These are phyloP conservation scores for Drosophila prolongata DNA, from an alignment of 2,888 invertebrate species.

Conservation along the genomic window DNA sequence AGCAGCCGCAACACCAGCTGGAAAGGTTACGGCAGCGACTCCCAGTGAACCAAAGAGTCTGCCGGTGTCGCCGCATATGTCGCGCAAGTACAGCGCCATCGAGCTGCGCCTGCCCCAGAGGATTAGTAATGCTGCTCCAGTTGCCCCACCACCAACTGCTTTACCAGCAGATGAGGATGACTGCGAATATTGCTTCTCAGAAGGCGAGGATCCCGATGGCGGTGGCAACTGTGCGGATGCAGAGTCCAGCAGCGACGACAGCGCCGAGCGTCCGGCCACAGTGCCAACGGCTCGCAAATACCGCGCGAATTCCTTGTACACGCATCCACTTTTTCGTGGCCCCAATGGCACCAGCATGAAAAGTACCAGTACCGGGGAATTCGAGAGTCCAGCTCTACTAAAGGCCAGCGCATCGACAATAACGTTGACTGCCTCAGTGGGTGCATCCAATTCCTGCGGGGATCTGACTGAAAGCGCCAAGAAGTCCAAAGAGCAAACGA, in stretches of 20 bases:
- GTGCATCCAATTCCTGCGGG: slow-evolving; percentile 66
- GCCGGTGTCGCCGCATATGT: slow-evolving; percentile 85
- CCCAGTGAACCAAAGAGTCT: slow-evolving; percentile 85
- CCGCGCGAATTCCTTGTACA: slow-evolving; percentile 86
- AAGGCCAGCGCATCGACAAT: slow-evolving; percentile 55
- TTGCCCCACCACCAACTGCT: slow-evolving; percentile 15
- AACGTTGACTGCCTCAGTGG: slow-evolving; percentile 44
- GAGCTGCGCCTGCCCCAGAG: slow-evolving; percentile 78
- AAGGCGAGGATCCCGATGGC: slow-evolving; percentile 82
- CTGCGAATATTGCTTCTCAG: slow-evolving; percentile 76
- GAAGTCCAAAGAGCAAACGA: slow-evolving; percentile 54
- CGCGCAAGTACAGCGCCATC: slow-evolving; percentile 83
- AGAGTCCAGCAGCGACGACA: slow-evolving; percentile 83
- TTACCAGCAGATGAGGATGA: slow-evolving; percentile 70
- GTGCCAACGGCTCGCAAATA: slow-evolving; percentile 83
- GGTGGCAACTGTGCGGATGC: slow-evolving; percentile 83
- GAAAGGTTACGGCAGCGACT: slow-evolving; percentile 6
- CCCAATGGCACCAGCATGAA: slow-evolving; percentile 58
- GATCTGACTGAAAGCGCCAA: slow-evolving; percentile 63
- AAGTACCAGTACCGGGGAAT: slow-evolving; percentile 50
- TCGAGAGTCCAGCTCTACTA: slow-evolving; percentile 42
- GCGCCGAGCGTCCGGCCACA: slow-evolving; percentile 72
- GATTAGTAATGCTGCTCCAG: slow-evolving; percentile 47
- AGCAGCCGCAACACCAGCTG: slow-evolving; percentile 1
- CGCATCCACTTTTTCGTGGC: slow-evolving; percentile 86